A percentile compares a stretch with the other conserved stretches of the same genome.
phyloP scores from a whole-genome alignment of 2,888 invertebrate genomes.

The Hypercompe scribonia region DNA sequence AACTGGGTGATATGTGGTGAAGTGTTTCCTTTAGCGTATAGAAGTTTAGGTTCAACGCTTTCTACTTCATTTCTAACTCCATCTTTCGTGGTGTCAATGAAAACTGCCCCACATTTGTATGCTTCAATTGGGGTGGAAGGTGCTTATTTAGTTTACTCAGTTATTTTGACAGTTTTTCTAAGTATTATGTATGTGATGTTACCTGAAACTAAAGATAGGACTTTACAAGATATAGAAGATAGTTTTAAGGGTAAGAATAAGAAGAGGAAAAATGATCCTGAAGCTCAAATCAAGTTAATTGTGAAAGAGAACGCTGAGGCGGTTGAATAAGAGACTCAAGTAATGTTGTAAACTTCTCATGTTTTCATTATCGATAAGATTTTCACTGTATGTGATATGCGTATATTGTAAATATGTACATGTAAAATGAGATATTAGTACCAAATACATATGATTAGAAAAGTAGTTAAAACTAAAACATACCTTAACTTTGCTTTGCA shows the following conservation, averaged over 20 bases:
- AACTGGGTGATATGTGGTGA: conserved; percentile 84
- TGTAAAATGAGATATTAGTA: neutral
- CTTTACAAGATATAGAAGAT: conserved; percentile 80
- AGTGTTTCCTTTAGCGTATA: conserved; percentile 80
- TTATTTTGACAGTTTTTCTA: conserved; percentile 71
- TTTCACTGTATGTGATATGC: neutral
- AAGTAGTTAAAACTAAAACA: neutral
- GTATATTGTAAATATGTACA: neutral
- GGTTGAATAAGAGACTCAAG: neutral
- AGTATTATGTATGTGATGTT: conserved; percentile 71
- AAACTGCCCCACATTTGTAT: conserved; percentile 81
- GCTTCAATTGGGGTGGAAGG: conserved; percentile 80
- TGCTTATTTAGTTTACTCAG: conserved; percentile 79
- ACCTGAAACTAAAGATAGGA: conserved; percentile 81
- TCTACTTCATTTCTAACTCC: conserved; percentile 81
- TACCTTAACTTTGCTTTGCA: neutral
- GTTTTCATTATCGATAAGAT: neutral
- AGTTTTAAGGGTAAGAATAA: conserved; percentile 75
- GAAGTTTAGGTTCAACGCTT: conserved; percentile 79
- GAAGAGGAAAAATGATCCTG: conserved; percentile 56
- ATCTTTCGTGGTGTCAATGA: conserved; percentile 80
- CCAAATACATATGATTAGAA: neutral
- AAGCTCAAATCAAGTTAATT: conserved; percentile 77
- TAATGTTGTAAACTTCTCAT: neutral
- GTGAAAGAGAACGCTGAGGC: conserved; percentile 52